Evolutionary conservation across 2,888 invertebrate genomes (phyloP).

Genomic region (Plebejus anna): DNA sequence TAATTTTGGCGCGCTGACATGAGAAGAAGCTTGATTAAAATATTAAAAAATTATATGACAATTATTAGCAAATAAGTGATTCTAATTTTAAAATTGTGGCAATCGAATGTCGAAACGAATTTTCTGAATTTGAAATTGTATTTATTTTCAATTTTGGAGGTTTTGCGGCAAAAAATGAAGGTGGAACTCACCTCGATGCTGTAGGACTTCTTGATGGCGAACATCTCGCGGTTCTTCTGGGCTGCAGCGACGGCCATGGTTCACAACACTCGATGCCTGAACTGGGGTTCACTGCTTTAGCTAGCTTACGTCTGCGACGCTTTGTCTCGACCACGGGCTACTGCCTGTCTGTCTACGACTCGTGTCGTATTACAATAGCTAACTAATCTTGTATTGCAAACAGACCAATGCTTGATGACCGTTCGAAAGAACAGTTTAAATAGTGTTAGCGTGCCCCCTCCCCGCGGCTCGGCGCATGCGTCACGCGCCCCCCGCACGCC

Average conservation of each 20-base stretch:
- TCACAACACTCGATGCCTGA: constrained; percentile 76
- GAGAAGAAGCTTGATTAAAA: background rate
- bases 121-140: background rate
- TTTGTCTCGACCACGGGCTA: constrained; percentile 82
- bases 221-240: constrained; percentile 96
- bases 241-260: constrained; percentile 94
- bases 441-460: constrained; percentile 80
- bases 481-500: constrained; percentile 67
- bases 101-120: background rate
- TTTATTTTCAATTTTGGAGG: background rate
- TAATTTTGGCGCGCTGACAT: background rate
- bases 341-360: constrained; percentile 80
- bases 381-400: constrained; percentile 84
- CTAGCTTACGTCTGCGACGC: constrained; percentile 78
- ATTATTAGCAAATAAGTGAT: background rate
- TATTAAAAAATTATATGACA: background rate
- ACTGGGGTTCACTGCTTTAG: constrained; percentile 77
- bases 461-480: constrained; percentile 81
- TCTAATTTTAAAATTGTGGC: background rate
- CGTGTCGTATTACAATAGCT: constrained; percentile 77
- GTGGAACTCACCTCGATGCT: constrained; percentile 93
- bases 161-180: constrained; percentile 18
- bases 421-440: constrained; percentile 83
- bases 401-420: constrained; percentile 84
- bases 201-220: constrained; percentile 98